Base-by-base conservation (phyloP, 2,113 vertebrate species). In the Callopanchax toddi region DNA sequence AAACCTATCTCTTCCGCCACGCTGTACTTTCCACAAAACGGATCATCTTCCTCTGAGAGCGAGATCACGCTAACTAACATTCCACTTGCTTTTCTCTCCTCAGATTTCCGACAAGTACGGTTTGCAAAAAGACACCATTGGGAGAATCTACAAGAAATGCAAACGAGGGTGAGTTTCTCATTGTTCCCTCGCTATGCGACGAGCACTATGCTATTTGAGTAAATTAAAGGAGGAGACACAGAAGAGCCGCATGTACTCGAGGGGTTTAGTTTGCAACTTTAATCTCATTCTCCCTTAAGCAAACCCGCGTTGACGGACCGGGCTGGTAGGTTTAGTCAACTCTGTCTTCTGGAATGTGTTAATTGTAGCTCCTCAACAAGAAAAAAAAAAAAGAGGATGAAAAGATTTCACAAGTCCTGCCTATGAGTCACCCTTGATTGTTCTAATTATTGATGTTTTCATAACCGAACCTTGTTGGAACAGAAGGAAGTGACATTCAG, bases 51-150 rank as follows among this genome's bases (percentile, higher is more conserved):
- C 65, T 59, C 23, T 64, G 40, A 26, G 34, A 15, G 10, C 13
- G 11, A 51, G 48, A 12, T 60, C 39, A 36, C 4, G 21, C 59
- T 79, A 67, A 81, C 56, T 46, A 29, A 67, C 46, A 17, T 58
- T 45, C 77, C 36, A 0, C 58, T 0, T 67, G 58, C 13, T 29
- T 52, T 69, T 72, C 61, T 67, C 32, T 67, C 62, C 85, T 91
- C 86, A 99, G 97, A 96, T 99, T 90, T 99, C 97, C 84, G 95
- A 98, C 90, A 99, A 99, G 86, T 99, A 99, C 0, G 93, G 94
- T n/a, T 81, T 99, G 81, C 95, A 94, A 32, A 94, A 93, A 84
- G 95, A 97, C 85, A 94, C 94, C 85, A 97, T 99, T 78, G 93
- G 92, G 79, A 99, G 96, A 93, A 95, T 99, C 86, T 99, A 95